Conservation (phyloP, 2,113 vertebrate genomes). For the Dissostichus mawsoni region DNA sequence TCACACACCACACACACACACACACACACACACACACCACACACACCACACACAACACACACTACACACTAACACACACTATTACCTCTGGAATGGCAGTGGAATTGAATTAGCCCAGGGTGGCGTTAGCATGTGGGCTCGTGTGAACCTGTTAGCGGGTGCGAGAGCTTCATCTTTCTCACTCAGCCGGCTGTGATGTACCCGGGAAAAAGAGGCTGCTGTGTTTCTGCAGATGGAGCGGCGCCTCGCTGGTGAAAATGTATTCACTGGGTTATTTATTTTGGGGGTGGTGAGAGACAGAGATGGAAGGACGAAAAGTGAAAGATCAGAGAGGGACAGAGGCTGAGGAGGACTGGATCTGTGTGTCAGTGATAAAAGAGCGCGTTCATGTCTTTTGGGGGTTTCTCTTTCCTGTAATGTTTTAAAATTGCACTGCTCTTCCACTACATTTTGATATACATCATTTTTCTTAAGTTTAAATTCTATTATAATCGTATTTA, state of each 20-base stretch:
- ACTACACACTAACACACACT: constrained; percentile 30
- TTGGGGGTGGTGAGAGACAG: constrained; percentile 20
- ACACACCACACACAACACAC: too few species aligned
- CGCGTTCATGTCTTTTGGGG: not conserved
- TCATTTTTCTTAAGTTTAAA: too few species aligned
- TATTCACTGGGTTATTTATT: constrained; percentile 34
- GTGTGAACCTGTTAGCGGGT: constrained; percentile 77
- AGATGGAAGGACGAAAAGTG: not conserved
- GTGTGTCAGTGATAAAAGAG: not conserved
- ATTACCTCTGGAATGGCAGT: constrained; percentile 64
- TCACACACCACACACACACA: too few species aligned
- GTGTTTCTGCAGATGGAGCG: constrained; percentile 73
- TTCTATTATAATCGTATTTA: too few species aligned
- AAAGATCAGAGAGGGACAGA: not conserved
- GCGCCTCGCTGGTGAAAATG: constrained; percentile 63
- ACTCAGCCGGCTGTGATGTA: constrained; percentile 72
- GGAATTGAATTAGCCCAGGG: constrained; percentile 76
- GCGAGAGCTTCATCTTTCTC: constrained; percentile 77
- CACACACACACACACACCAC: too few species aligned
- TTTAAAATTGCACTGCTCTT: too few species aligned
- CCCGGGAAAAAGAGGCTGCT: constrained; percentile 63
- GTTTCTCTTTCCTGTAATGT: too few species aligned
- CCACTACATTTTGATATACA: too few species aligned
- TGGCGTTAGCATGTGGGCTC: constrained; percentile 77
- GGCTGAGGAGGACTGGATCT: not conserved